A percentile compares a stretch with the other conserved stretches of the same genome.
Conservation (phyloP, 1,140 invertebrate species). For the Probaryconus sp. region DNA sequence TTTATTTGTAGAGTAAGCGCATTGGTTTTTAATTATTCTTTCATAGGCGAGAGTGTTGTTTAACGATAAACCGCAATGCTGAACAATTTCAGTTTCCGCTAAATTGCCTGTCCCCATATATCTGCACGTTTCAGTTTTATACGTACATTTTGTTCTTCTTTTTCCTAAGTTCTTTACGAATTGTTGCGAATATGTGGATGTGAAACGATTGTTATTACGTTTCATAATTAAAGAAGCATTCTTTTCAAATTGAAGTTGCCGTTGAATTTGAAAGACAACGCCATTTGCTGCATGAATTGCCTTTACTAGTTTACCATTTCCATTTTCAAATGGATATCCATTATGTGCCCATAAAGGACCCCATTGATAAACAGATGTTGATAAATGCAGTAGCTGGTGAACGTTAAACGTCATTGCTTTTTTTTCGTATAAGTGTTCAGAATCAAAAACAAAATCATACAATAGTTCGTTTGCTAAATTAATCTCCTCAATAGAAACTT, state of each 20-base stretch:
- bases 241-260: not conserved
- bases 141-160: no score
- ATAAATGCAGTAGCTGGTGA: conserved; percentile 2
- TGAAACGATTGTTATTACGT: no score
- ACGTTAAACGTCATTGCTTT: conserved; percentile 1
- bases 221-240: no score
- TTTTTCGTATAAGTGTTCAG: not conserved
- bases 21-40: not conserved
- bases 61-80: no score
- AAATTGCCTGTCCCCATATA: no score
- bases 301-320: conserved; percentile 2
- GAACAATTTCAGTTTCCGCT: no score
- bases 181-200: no score
- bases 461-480: not conserved
- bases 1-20: not conserved
- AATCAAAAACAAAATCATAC: not conserved
- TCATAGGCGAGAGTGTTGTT: no score
- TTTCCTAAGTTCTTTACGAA: no score
- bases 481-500: conserved; percentile 1
- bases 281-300: not conserved
- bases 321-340: no score
- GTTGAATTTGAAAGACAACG: not conserved
- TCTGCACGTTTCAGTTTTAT: no score
- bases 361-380: not conserved
- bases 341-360: no score